These are phyloP conservation scores for Diorhabda sublineata DNA, from an alignment of 1,140 invertebrate species.

Conservation along the genomic window DNA sequence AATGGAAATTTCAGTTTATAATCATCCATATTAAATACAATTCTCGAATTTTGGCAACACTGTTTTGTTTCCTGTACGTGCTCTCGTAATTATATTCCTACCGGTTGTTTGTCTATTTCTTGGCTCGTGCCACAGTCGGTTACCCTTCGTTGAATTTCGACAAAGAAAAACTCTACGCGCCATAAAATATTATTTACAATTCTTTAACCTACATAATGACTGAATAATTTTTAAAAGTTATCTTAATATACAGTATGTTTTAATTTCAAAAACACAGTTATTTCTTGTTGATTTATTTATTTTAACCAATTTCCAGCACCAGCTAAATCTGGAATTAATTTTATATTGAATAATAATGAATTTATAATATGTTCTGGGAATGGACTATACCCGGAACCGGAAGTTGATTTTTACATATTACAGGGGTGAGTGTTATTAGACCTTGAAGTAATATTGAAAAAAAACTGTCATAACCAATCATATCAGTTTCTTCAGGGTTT, in stretches of 20 bases:
- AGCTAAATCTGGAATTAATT: constrained; percentile 8
- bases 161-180: neutral
- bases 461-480: too few species aligned
- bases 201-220: too few species aligned
- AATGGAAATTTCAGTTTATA: too few species aligned
- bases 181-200: too few species aligned
- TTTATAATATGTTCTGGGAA: constrained; percentile 9
- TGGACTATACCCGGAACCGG: constrained; percentile 9
- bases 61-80: too few species aligned
- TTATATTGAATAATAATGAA: neutral
- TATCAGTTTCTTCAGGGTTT: too few species aligned
- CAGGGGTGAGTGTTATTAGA: constrained; percentile 3
- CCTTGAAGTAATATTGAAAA: too few species aligned
- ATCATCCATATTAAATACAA: too few species aligned
- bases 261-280: neutral
- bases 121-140: constrained; percentile 13
- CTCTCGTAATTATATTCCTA: too few species aligned
- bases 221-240: too few species aligned
- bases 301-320: constrained; percentile 7
- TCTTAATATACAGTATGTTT: neutral
- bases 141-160: constrained; percentile 13
- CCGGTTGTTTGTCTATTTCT: neutral
- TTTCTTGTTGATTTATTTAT: neutral
- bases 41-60: too few species aligned
- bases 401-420: constrained; percentile 14